A percentile compares a stretch with the other conserved stretches of the same genome.
These are phyloP conservation scores for Mystacornis crossleyi DNA, from an alignment of 2,113 vertebrate genomes.

Conservation along the genomic window DNA sequence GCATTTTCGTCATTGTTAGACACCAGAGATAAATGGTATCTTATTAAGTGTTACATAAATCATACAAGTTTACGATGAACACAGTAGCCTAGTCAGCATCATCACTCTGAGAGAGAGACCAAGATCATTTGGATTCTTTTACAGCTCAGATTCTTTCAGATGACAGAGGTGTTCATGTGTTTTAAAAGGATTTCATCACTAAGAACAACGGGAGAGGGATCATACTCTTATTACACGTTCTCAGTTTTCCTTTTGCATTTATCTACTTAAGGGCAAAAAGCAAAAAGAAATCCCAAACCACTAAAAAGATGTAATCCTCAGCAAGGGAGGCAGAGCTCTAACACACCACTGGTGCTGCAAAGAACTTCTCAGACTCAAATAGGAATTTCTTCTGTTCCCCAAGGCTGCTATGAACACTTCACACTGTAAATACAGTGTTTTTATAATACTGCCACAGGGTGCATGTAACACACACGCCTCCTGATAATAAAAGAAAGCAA, in stretches of 20 bases:
- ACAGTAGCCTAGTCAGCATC: background rate
- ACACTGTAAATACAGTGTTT: background rate
- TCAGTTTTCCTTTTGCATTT: background rate
- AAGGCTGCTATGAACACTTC: background rate
- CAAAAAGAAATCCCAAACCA: background rate
- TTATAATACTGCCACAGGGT: background rate
- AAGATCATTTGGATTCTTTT: background rate
- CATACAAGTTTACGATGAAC: background rate
- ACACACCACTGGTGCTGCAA: background rate
- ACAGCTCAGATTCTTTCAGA: background rate
- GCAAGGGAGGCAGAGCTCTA: background rate
- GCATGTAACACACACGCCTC: background rate
- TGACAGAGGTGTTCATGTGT: fast-evolving
- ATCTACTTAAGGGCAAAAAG: background rate
- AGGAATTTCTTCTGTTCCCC: background rate
- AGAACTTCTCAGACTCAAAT: background rate
- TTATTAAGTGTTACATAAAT: background rate
- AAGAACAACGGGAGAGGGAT: background rate
- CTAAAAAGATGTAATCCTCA: background rate
- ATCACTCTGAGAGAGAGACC: background rate
- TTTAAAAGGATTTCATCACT: background rate
- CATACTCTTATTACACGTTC: background rate
- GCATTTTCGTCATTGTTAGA: background rate
- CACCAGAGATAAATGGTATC: background rate
- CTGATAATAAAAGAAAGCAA: background rate